Evolutionary conservation across 2,113 vertebrate genomes (phyloP), one percentile per base, ranked within the genome.

Genomic region (Hirundichthys speculiger): DNA sequence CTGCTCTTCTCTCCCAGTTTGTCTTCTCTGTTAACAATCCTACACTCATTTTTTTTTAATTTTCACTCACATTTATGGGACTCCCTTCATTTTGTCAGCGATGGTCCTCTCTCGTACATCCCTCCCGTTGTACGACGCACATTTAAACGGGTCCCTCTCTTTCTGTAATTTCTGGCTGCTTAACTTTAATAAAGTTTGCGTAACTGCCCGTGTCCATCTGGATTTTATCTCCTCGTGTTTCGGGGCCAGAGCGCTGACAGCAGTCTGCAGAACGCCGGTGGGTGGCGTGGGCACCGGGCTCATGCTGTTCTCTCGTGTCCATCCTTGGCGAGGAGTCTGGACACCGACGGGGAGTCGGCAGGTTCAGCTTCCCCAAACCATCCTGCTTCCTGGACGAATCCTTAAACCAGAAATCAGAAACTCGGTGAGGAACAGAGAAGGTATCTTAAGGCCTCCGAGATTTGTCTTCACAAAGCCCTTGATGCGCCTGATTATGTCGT

Each of bases 1-100:
- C 77, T 85, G 82, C 79, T 82, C 57, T 30, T 65, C 59, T 64
- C 47, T 63, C 69, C 71, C n/a, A 40, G 52, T 64, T 64, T 56
- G 39, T 47, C 25, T 65, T 51, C 41, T 47, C 13, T 48, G 12
- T 46, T 60, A 39, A 57, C 63, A 21, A 77, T 65, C 61, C 43
- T 61, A 12, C 66, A 40, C 57, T 22, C 2, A 5, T 21, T 13
- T 39, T 27, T 57, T 18, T 25, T 19, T 55, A 21, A 54, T 42
- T 49, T 57, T 24, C 11, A 18, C 30, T 50, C 41, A 2, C 12
- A 22, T 42, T 27, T 34, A 41, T 40, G 18, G 24, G 9, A 3
- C 53, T 39, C 10, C 14, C 19, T 19, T 49, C n/a, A 15, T 48
- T 27, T 45, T 22, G 19, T 75, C 38, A 24, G 27, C 13, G 27